Evolutionary conservation across 2,113 vertebrate genomes (phyloP), one percentile per base, ranked within the genome.

Genomic region (Nerophis ophidion): DNA sequence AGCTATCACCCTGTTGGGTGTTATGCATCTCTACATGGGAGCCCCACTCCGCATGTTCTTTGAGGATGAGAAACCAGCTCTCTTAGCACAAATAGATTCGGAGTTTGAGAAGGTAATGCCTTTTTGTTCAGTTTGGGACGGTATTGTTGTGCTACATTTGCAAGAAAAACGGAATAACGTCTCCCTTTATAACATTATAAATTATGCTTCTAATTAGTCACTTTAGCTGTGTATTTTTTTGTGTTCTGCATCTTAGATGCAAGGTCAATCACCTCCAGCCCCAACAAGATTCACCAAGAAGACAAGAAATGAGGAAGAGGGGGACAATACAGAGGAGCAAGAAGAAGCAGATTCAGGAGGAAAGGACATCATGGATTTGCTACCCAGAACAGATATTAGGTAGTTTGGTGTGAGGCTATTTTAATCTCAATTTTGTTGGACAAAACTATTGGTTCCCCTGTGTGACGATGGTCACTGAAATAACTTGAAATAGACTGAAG

Each of bases 61-160:
- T 81, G 97, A 99, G 63, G 96, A 99, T 66, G 97, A 98, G 78
- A 99, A 98, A 49, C 94, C 96, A 14, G 96, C 97, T 13, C 92
- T 99, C 36, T 91, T 99, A 7, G 81, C 94, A 4, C 97, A 99
- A 77, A 99, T 99, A 62, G 94, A 99, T 71, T 90, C 94, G 1
- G 95, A 98, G 77, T 96, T 99, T 88, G 95, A 98, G 63, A 99
- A 99, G 93, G 97, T 98, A 86, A 50, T 56, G 7, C 3, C 14
- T 6, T 10, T 52, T 50, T 57, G 6, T 49, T 40, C 16, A 8
- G 9, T 12, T 59, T 44, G 47, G 7, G 48, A 33, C 15, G 42
- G 42, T 45, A 45, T 42, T 38, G 3, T 56, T 17, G 17, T 40
- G 15, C 40, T 33, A 34, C 36, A n/a, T 33, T 10, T 16, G 49